Evolutionary conservation across 2,113 vertebrate species (phyloP).

Genomic region (Carettochelys insculpta): DNA sequence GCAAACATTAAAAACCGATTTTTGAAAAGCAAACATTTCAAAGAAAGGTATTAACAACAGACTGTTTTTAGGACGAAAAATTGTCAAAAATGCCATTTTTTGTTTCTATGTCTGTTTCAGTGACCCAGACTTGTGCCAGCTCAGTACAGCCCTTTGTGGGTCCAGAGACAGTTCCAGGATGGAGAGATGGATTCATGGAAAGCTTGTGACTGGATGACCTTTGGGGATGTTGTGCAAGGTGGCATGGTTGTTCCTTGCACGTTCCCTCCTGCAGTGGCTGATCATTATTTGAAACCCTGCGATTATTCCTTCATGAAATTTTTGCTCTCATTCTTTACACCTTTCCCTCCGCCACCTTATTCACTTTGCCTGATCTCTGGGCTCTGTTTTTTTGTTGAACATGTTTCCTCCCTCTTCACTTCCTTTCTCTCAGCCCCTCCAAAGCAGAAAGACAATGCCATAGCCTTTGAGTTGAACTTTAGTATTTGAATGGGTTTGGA

Average conservation of each 20-base stretch:
- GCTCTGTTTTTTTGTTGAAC: background rate
- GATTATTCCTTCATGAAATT: background rate
- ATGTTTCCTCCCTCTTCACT: background rate
- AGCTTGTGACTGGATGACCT: background rate
- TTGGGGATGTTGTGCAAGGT: background rate
- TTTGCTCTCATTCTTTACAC: background rate
- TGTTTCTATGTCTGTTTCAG: background rate
- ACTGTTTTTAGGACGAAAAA: background rate
- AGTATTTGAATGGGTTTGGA: background rate
- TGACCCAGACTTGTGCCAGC: background rate
- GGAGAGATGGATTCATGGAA: accelerated
- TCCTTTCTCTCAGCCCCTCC: background rate
- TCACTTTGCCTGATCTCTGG: background rate
- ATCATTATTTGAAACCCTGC: background rate
- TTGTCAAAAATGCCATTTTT: background rate
- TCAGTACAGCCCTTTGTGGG: background rate
- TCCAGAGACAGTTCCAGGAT: background rate
- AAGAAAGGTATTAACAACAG: background rate
- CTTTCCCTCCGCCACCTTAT: background rate
- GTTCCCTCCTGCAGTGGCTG: accelerated
- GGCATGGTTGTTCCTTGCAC: background rate
- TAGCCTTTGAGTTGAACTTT: background rate
- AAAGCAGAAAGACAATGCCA: accelerated
- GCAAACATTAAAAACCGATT: background rate
- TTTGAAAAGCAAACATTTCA: background rate